Evolutionary conservation across 2,797 vertebrate genomes (phyloP), one percentile per base, ranked within the genome.

Genomic region (Tokudaia tokunoshimensis): DNA sequence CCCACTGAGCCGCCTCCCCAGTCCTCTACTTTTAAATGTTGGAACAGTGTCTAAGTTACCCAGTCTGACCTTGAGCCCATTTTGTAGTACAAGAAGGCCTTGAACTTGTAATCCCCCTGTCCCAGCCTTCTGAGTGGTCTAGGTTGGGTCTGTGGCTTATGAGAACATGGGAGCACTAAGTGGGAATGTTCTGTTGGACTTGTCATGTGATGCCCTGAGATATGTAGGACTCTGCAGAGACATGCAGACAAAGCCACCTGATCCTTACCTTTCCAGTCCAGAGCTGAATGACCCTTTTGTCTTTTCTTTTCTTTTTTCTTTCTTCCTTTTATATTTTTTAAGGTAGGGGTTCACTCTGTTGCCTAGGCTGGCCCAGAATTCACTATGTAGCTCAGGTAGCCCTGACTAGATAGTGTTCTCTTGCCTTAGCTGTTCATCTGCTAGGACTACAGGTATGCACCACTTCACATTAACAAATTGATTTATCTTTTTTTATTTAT

Each of bases 161-260:
- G 24, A 70, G 67, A 92, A 50, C 34, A 67, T 1, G 37, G 34
- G 29, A 84, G 31, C 26, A 13, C 47, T 0, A 3, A 14, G 37
- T 17, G 10, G 50, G 47, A 29, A 31, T 37, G 11, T 2, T 7
- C 9, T 75, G 34, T 20, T 50, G 24, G 17, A 44, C 67, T 76
- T 20, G 24, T 59, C 47, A 4, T 50, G 22, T 17, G 59, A 85
- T 50, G 12, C 10, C 70, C 72, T 22, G 31, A 15, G 41, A 12
- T 24, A 5, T 47, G 78, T 41, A 3, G 12, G 52, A 41, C 34
- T 63, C 55, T 55, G 37, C 47, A 70, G 88, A 83, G 50, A 22
- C 15, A 14, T 14, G 20, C 13, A 50, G 29, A 5, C 1, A 1
- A 17, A 57, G 70, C 59, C 0, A 0, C 50, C 47, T 50, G 20